Conservation (phyloP, 2,888 invertebrate species). For the Melangyna quadrimaculata region DNA sequence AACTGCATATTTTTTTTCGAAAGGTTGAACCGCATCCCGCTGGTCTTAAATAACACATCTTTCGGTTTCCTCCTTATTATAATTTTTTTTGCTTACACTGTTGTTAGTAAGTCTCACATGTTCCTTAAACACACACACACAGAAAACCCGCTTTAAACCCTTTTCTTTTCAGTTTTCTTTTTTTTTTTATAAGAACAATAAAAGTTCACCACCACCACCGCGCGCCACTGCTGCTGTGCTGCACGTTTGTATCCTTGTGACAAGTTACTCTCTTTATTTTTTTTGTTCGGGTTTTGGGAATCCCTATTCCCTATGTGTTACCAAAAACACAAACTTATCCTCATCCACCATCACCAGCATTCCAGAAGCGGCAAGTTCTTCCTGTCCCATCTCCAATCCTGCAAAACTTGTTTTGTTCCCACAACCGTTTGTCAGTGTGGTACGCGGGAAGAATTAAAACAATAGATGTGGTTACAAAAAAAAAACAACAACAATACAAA, state of each 20-base stretch:
- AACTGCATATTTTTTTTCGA: neutral
- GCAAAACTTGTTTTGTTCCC: neutral
- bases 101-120: constrained; percentile 55
- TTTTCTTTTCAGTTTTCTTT: constrained; percentile 10
- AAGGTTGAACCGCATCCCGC: constrained; percentile 54
- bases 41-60: constrained; percentile 65
- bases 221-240: constrained; percentile 28
- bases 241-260: constrained; percentile 63
- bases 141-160: constrained; percentile 34
- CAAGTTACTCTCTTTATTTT: constrained; percentile 34
- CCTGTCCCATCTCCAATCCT: neutral
- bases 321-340: constrained; percentile 19
- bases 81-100: constrained; percentile 5
- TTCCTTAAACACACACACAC: constrained; percentile 4
- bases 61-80: constrained; percentile 7
- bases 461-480: constrained; percentile 17
- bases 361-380: constrained; percentile 22
- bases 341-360: constrained; percentile 34
- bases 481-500: neutral
- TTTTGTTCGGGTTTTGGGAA: neutral
- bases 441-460: constrained; percentile 46
- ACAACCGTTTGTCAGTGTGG: constrained; percentile 13
- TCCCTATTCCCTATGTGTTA: constrained; percentile 11
- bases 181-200: constrained; percentile 44
- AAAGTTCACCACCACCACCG: constrained; percentile 20